Conservation (phyloP, 2,797 vertebrate genomes). For the Crenichthys baileyi region DNA sequence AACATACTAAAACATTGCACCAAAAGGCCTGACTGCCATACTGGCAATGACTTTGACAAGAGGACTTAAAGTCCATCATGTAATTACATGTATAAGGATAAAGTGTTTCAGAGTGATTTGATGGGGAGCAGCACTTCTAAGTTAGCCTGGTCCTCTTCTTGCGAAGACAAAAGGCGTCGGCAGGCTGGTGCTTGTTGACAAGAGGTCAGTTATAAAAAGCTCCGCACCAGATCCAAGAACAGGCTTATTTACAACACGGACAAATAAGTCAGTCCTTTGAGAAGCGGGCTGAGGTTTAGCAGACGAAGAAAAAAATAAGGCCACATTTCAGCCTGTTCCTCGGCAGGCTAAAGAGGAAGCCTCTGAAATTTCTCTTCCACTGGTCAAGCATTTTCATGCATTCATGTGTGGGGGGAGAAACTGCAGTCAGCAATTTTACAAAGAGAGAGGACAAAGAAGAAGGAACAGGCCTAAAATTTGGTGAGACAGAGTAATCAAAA, state of each 20-base stretch:
- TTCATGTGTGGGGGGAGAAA: slow-evolving; percentile 33
- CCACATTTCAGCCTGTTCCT: slow-evolving; percentile 63
- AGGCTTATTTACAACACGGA: slow-evolving; percentile 66
- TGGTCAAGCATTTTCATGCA: slow-evolving; percentile 70
- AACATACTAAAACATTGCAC: slow-evolving; percentile 37
- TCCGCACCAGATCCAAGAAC: slow-evolving; percentile 58
- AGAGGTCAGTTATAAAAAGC: slow-evolving; percentile 41
- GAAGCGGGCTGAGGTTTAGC: slow-evolving; percentile 66
- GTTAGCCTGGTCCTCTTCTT: slow-evolving; percentile 39
- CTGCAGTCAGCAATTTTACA: slow-evolving; percentile 71
- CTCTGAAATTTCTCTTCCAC: slow-evolving; percentile 77
- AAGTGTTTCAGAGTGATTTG: slow-evolving; percentile 31
- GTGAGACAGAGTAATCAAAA: slow-evolving; percentile 56
- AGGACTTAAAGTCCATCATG: slow-evolving; percentile 17
- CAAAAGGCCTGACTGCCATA: slow-evolving; percentile 6
- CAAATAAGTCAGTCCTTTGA: slow-evolving; percentile 65
- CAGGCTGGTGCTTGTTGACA: slow-evolving; percentile 66
- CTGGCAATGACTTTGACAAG: slow-evolving; percentile 25
- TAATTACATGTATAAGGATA: slow-evolving; percentile 45
- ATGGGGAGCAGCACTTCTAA: slow-evolving; percentile 35
- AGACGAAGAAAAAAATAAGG: slow-evolving; percentile 34
- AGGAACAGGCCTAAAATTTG: slow-evolving; percentile 43
- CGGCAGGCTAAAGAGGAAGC: slow-evolving; percentile 48
- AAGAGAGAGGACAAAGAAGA: slow-evolving; percentile 50
- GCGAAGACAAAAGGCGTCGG: slow-evolving; percentile 59